Evolutionary conservation across 2,113 vertebrate species (phyloP), one percentile per base, ranked within the genome.

Genomic region (Tretioscincus oriximinensis): DNA sequence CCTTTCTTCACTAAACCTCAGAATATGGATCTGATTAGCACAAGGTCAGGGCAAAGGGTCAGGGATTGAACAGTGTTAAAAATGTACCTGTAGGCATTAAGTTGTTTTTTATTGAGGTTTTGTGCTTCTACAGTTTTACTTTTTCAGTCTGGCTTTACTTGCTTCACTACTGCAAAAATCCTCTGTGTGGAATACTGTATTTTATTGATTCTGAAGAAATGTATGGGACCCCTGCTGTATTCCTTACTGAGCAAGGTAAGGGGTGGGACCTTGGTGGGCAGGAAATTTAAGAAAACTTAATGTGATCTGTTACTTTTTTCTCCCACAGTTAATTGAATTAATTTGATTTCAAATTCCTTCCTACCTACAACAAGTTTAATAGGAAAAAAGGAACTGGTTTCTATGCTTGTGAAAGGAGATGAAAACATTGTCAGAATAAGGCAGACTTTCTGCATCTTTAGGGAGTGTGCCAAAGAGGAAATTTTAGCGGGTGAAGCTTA

Each of bases 101-200:
- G 22, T 29, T 45, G 11, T 76, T 69, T 76, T 66, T 70, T 81
- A 85, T 75, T 88, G 10, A 82, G 61, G 69, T 51, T 80, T 89
- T 86, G 91, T 90, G 31, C 31, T 89, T 61, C 85, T 91, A 63
- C 86, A 99, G 97, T 91, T 94, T 96, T 92, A 94, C 97, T 0
- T 58, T 97, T 89, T 99, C 97, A 11, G 73, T 97, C 92, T 98
- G 98, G 97, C 89, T 99, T 21, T 99, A 97, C 94, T 94, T 99
- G 69, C 92, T 97, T 73, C 92, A 90, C 85, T 85, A 94, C 90
- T 99, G 98, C 92, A 90, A 93, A 75, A 75, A 88, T 78, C 88
- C 81, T 41, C 89, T 95, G 78, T 98, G 98, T 81, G 96, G 96
- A 47, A 95, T 98, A 88, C 88, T 99, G 80, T 97, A 98, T 91